phyloP scores from a whole-genome alignment of 2,888 invertebrate species.

The Mellilla xanthometata region DNA sequence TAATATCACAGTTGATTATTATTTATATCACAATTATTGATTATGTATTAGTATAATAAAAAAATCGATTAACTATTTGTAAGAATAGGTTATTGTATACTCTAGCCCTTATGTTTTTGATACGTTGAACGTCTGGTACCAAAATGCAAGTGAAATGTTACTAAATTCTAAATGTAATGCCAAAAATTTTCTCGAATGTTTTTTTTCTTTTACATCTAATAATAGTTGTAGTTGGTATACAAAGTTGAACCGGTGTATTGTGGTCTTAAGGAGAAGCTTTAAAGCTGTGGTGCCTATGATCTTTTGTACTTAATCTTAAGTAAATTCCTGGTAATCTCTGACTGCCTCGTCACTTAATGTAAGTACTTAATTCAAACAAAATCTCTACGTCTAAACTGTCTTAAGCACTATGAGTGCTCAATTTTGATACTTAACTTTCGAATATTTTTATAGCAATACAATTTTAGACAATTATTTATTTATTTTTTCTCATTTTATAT shows the following conservation, averaged over 20 bases:
- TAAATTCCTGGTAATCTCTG: conserved; percentile 31
- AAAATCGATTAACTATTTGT: conserved; percentile 43
- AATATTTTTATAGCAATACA: conserved; percentile 41
- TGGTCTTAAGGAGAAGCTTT: conserved; percentile 42
- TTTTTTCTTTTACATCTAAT: conserved; percentile 11
- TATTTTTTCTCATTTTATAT: conserved; percentile 18
- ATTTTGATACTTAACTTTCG: conserved; percentile 39
- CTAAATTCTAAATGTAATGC: conserved; percentile 29
- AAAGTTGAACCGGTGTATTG: conserved; percentile 20
- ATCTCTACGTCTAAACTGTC: conserved; percentile 38
- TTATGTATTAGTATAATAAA: conserved; percentile 44
- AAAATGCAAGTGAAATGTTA: conserved; percentile 27
- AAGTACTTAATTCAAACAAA: conserved; percentile 32
- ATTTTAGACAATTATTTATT: conserved; percentile 35
- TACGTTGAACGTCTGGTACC: conserved; percentile 32
- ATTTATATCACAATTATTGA: conserved; percentile 33
- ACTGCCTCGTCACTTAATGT: conserved; percentile 16
- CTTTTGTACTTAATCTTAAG: conserved; percentile 54
- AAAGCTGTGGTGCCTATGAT: conserved; percentile 49
- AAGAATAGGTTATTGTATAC: conserved; percentile 53
- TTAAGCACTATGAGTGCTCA: conserved; percentile 36
- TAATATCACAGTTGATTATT: conserved; percentile 33
- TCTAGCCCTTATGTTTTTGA: conserved; percentile 43
- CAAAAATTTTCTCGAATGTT: conserved; percentile 29
- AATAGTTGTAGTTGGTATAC: conserved; percentile 21